phyloP scores from a whole-genome alignment of 2,113 vertebrate species.

The Clarias gariepinus region DNA sequence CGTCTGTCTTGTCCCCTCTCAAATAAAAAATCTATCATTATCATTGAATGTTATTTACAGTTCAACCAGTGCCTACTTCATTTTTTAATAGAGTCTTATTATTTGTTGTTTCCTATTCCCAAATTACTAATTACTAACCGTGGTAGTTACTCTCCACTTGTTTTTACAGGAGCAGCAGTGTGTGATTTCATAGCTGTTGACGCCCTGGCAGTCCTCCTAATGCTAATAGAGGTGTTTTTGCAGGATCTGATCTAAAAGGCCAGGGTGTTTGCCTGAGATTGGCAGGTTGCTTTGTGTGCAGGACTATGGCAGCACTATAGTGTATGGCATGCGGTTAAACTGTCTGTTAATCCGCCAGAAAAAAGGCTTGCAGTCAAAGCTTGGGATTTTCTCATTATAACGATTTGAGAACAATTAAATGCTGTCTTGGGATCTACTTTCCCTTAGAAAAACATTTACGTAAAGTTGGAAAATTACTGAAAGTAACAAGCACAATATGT shows the following conservation, averaged over 20 bases:
- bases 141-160: neutral
- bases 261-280: constrained; percentile 51
- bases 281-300: constrained; percentile 23
- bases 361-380: neutral
- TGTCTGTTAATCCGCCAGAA: neutral
- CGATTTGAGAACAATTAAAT: constrained; percentile 32
- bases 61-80: neutral
- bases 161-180: constrained; percentile 17
- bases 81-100: neutral
- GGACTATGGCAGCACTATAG: constrained; percentile 6
- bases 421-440: neutral
- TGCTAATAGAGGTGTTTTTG: constrained; percentile 26
- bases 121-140: neutral
- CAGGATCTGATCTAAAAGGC: constrained; percentile 63
- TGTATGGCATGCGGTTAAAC: constrained; percentile 24
- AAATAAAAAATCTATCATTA: neutral
- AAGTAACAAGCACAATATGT: constrained; percentile 1
- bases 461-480: constrained; percentile 29
- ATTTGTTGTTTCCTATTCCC: neutral
- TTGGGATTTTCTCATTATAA: constrained; percentile 3
- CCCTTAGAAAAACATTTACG: neutral
- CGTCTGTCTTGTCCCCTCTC: neutral
- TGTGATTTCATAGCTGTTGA: constrained; percentile 46
- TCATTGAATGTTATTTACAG: neutral
- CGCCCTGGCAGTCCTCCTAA: constrained; percentile 35